Evolutionary conservation across 1,140 invertebrate species (phyloP).

Genomic region (Lerema accius): DNA sequence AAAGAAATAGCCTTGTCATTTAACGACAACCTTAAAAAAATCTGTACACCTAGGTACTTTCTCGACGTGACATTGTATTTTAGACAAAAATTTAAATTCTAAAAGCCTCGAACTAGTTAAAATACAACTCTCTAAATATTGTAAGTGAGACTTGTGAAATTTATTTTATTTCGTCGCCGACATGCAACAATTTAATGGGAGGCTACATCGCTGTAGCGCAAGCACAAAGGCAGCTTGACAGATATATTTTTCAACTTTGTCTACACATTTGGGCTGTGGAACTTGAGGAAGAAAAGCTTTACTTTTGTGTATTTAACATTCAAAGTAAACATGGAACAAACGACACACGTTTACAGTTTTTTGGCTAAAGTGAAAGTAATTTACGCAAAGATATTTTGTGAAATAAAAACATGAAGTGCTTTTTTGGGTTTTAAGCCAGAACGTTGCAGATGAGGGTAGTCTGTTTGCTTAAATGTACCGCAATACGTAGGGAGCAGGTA

Average conservation of each 20-base stretch:
- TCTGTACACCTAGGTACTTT: conserved; percentile 8
- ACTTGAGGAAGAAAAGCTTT: conserved; percentile 15
- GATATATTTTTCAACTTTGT: conserved; percentile 26
- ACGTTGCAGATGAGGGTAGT: no score
- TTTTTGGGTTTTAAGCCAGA: no score
- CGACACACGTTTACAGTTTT: no score
- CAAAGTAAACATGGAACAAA: no score
- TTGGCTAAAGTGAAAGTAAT: no score
- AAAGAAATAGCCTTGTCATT: conserved; percentile 4
- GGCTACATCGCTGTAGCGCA: not conserved
- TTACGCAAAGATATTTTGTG: no score
- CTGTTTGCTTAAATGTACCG: no score
- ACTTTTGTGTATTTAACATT: no score
- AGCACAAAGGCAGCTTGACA: conserved; percentile 21
- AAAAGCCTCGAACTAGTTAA: conserved; percentile 5
- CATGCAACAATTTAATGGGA: conserved; percentile 14
- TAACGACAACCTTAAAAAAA: conserved; percentile 5
- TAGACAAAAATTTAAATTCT: conserved; percentile 5
- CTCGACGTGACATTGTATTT: not conserved
- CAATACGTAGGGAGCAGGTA: no score
- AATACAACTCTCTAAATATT: not conserved
- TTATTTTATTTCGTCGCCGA: conserved; percentile 4
- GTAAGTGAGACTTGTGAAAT: not conserved
- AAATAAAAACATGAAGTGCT: no score
- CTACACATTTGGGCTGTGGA: conserved; percentile 15